A percentile compares a stretch with the other conserved stretches of the same genome.
Conservation (phyloP, 2,113 vertebrate genomes). For the Terrapene triunguis region DNA sequence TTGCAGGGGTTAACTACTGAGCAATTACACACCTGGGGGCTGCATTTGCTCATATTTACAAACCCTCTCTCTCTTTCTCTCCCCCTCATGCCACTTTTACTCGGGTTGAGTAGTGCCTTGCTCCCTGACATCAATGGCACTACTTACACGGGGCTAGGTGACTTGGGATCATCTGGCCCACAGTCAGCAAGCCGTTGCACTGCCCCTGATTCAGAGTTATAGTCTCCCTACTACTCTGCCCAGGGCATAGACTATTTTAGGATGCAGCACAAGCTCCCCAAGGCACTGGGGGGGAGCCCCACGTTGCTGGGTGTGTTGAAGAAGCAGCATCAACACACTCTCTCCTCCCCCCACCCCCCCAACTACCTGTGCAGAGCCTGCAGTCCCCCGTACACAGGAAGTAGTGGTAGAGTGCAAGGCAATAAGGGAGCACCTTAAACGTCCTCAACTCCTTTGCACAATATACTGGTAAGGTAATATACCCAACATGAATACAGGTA, state of each 20-base stretch:
- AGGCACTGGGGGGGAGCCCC: neutral
- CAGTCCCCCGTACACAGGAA: neutral
- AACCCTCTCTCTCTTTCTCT: neutral
- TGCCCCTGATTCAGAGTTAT: neutral
- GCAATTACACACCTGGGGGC: neutral
- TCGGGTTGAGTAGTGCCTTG: neutral
- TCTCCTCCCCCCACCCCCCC: neutral
- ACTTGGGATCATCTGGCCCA: neutral
- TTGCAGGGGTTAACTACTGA: neutral
- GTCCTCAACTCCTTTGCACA: neutral
- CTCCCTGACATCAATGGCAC: neutral
- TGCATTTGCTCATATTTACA: neutral
- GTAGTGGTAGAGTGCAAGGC: neutral
- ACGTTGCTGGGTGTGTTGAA: neutral
- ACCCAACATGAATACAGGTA: neutral
- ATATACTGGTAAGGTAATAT: fast-evolving
- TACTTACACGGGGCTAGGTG: neutral
- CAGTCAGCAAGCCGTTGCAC: neutral
- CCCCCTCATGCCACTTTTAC: neutral
- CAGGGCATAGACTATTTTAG: neutral
- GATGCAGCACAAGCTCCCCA: neutral
- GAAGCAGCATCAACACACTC: neutral
- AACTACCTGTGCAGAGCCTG: neutral
- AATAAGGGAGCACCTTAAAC: neutral
- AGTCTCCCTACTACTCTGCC: neutral